A percentile compares a stretch with the other conserved stretches of the same genome.
phyloP scores from a whole-genome alignment of 2,113 vertebrate genomes.

The Diglossa brunneiventris region DNA sequence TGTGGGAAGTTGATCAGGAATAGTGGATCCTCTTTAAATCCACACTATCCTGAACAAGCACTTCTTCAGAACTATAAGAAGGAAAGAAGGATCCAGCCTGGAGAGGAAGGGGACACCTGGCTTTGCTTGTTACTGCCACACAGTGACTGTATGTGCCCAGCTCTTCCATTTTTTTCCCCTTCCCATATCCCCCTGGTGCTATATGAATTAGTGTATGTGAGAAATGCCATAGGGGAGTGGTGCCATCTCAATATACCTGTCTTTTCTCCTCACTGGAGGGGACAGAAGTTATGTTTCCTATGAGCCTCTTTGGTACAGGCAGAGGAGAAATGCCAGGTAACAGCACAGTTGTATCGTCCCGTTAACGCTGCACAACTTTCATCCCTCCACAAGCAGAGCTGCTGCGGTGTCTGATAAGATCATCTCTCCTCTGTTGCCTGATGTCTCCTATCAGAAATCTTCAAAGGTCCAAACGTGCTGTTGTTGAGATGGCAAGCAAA shows the following conservation, averaged over 20 bases:
- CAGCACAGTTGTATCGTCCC: neutral
- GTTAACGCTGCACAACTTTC: neutral
- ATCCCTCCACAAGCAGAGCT: conserved; percentile 34
- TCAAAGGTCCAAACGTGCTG: conserved; percentile 62
- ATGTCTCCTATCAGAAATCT: conserved; percentile 71
- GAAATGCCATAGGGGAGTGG: neutral
- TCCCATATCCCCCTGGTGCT: neutral
- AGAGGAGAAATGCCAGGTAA: neutral
- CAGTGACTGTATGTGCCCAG: neutral
- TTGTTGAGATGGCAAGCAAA: conserved; percentile 59
- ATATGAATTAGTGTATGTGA: neutral
- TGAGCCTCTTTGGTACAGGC: neutral
- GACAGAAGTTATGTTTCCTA: neutral
- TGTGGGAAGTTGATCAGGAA: neutral
- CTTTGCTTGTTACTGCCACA: neutral
- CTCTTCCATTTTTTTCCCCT: neutral
- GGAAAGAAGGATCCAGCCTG: neutral
- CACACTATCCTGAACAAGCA: neutral
- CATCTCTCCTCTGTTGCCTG: conserved; percentile 55
- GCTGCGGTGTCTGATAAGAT: conserved; percentile 57
- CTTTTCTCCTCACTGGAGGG: neutral
- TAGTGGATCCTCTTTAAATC: neutral
- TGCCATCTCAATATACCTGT: neutral
- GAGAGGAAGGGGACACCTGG: rapidly evolving
- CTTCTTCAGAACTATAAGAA: neutral